Conservation (phyloP, 2,888 invertebrate species). For the Acrobasis consociella region DNA sequence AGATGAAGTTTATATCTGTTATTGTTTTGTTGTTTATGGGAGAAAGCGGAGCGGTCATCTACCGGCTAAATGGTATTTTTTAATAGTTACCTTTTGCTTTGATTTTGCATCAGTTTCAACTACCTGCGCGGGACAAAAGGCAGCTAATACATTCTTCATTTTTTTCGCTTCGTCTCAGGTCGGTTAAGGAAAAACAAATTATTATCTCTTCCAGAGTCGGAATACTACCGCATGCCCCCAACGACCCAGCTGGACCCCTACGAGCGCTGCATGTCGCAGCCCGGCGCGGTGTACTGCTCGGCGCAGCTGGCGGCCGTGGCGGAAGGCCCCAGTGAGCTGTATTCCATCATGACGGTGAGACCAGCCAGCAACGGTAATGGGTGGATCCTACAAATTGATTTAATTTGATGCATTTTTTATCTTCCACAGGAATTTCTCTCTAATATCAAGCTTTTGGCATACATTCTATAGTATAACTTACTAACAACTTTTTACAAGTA, state of each 20-base stretch:
- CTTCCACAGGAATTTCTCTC: too few species aligned
- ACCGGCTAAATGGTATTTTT: neutral
- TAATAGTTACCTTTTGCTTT: too few species aligned
- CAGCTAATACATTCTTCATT: too few species aligned
- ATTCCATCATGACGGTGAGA: slow-evolving; percentile 41
- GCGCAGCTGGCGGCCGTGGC: slow-evolving; percentile 34
- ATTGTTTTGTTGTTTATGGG: neutral
- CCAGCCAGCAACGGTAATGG: too few species aligned
- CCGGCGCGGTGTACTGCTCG: slow-evolving; percentile 41
- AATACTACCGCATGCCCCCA: slow-evolving; percentile 40
- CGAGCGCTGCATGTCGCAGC: slow-evolving; percentile 35
- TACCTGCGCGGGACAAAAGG: too few species aligned
- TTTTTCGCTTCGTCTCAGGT: too few species aligned
- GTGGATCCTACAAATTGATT: too few species aligned
- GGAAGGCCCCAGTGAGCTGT: slow-evolving; percentile 36
- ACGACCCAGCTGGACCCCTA: slow-evolving; percentile 39
- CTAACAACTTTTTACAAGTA: too few species aligned
- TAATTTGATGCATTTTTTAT: too few species aligned
- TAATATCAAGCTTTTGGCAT: too few species aligned
- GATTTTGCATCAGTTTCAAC: too few species aligned
- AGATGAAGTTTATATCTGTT: neutral
- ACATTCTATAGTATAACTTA: too few species aligned
- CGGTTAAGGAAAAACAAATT: neutral
- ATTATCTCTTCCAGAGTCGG: slow-evolving; percentile 33
- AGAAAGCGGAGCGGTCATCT: neutral